Evolutionary conservation across 2,113 vertebrate genomes (phyloP).

Genomic region (Sceloporus undulatus): DNA sequence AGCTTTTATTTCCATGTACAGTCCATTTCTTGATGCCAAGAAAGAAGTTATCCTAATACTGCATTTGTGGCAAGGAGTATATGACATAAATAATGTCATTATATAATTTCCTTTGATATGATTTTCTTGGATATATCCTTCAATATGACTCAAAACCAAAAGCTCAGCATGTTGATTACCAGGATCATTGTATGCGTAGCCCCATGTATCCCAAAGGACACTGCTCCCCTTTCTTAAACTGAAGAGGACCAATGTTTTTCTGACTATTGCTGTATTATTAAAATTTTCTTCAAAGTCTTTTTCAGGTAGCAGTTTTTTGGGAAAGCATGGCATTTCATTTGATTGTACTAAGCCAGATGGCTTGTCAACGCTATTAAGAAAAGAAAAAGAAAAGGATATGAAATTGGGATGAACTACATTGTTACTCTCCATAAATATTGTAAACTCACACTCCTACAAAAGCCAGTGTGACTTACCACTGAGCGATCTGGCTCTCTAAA

Average conservation of each 20-base stretch:
- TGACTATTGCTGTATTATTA: background rate
- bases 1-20: constrained; percentile 7
- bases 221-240: background rate
- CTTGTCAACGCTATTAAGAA: background rate
- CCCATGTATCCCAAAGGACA: background rate
- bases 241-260: background rate
- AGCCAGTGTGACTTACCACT: background rate
- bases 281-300: background rate
- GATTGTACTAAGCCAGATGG: background rate
- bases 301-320: background rate
- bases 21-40: background rate
- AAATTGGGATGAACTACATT: background rate
- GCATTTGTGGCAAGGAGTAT: constrained; percentile 11
- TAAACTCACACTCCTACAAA: background rate
- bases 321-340: background rate
- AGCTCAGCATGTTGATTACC: background rate
- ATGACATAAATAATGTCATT: background rate
- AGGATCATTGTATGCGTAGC: background rate
- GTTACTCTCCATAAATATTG: background rate
- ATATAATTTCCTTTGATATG: background rate
- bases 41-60: background rate
- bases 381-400: background rate
- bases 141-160: background rate
- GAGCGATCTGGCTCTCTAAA: background rate
- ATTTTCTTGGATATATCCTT: background rate